Evolutionary conservation across 1,140 invertebrate species (phyloP).

Genomic region (Pseudachorutes palmiensis): DNA sequence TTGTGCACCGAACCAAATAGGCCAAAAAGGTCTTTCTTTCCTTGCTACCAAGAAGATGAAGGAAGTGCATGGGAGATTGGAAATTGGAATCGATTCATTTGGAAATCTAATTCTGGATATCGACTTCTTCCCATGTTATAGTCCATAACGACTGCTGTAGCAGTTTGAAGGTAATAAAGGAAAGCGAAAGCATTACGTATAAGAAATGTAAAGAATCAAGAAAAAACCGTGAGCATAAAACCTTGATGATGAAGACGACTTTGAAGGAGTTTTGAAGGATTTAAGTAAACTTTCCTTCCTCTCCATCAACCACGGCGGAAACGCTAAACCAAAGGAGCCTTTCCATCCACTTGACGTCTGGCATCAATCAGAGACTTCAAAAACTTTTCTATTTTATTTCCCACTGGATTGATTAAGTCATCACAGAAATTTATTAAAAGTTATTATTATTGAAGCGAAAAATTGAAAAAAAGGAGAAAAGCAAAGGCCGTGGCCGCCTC

Average conservation of each 20-base stretch:
- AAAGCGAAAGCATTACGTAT: not conserved
- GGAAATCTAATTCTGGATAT: conserved; percentile 6
- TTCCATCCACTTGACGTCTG: not conserved
- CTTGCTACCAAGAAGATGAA: too few relatives aligned
- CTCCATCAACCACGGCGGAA: not conserved
- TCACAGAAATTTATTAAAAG: too few relatives aligned
- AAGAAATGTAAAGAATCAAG: not conserved
- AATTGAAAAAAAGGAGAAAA: too few relatives aligned
- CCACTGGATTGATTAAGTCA: too few relatives aligned
- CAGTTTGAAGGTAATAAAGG: not conserved
- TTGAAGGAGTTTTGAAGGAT: not conserved
- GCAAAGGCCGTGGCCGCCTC: too few relatives aligned
- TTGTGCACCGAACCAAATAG: too few relatives aligned
- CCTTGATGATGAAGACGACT: not conserved
- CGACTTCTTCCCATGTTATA: not conserved
- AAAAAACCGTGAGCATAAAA: not conserved
- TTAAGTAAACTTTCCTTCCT: not conserved
- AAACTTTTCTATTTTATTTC: too few relatives aligned
- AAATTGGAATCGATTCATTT: conserved; percentile 13
- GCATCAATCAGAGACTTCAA: not conserved
- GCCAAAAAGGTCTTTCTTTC: too few relatives aligned
- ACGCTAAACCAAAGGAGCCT: not conserved
- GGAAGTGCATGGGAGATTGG: not conserved
- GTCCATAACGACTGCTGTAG: too few relatives aligned
- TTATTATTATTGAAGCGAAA: too few relatives aligned